These are phyloP conservation scores for Dasyurus viverrinus DNA, from an alignment of 2,113 vertebrate genomes.

Conservation along the genomic window DNA sequence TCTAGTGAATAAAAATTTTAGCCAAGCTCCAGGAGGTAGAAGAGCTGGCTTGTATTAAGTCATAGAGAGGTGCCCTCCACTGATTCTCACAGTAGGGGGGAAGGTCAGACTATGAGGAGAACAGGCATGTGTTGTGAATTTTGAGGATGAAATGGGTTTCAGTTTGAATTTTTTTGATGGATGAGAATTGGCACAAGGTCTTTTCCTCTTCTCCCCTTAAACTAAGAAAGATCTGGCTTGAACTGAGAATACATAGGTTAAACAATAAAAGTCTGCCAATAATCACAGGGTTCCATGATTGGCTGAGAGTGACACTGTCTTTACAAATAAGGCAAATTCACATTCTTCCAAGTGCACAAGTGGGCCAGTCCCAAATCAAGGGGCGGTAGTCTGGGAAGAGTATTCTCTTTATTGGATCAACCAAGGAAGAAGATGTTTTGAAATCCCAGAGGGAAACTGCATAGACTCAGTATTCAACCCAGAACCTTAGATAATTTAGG, in stretches of 20 bases:
- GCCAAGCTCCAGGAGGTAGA: neutral
- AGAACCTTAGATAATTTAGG: neutral
- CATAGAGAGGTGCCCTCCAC: neutral
- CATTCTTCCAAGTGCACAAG: neutral
- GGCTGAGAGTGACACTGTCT: neutral
- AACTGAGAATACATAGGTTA: neutral
- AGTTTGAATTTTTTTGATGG: neutral
- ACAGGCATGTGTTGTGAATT: neutral
- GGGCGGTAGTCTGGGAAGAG: neutral
- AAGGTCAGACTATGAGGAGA: neutral
- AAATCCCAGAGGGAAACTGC: neutral
- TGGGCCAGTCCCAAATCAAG: neutral
- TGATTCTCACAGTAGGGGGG: neutral
- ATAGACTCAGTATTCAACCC: neutral
- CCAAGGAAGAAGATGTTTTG: neutral
- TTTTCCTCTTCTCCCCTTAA: neutral
- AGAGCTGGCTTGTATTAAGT: neutral
- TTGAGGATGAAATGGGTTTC: neutral
- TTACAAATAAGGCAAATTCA: neutral
- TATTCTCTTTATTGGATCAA: neutral
- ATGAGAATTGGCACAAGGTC: neutral
- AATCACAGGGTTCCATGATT: neutral
- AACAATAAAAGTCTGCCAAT: neutral
- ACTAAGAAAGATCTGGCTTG: neutral
- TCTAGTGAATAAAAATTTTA: neutral